These are phyloP conservation scores for Dryocosmus kuriphilus DNA, from an alignment of 2,888 invertebrate species.

Conservation along the genomic window DNA sequence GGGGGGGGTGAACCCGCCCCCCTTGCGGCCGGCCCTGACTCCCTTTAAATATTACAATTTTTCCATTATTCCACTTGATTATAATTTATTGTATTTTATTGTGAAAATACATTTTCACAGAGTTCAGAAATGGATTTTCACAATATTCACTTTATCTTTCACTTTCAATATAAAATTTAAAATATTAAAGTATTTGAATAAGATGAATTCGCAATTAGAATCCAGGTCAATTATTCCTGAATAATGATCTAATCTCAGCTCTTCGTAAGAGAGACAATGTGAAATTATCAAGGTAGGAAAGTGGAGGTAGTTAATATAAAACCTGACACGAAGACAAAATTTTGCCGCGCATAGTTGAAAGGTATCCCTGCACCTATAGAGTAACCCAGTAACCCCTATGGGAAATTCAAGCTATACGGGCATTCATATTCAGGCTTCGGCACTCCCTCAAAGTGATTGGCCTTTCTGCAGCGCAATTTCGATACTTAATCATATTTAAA, in stretches of 20 bases:
- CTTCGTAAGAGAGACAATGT: neutral
- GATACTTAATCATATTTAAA: slow-evolving; percentile 26
- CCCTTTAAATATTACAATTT: no score
- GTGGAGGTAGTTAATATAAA: slow-evolving; percentile 7
- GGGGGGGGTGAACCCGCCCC: no score
- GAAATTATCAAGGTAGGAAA: neutral
- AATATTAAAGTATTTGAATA: neutral
- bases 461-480: slow-evolving; percentile 13
- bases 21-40: no score
- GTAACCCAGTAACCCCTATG: slow-evolving; percentile 33
- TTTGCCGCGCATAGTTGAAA: slow-evolving; percentile 13
- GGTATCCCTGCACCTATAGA: slow-evolving; percentile 14
- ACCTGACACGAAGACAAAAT: slow-evolving; percentile 27
- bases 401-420: slow-evolving; percentile 26
- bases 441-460: slow-evolving; percentile 35
- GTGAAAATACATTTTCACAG: no score
- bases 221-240: neutral
- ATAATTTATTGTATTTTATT: no score
- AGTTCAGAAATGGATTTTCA: no score
- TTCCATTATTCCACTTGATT: neutral
- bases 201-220: neutral
- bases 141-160: neutral
- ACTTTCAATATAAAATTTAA: neutral
- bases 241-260: neutral
- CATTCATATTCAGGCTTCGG: slow-evolving; percentile 35